A percentile compares a stretch with the other conserved stretches of the same genome.
These are phyloP conservation scores for Tinea pellionella DNA, from an alignment of 2,888 invertebrate species.

Conservation along the genomic window DNA sequence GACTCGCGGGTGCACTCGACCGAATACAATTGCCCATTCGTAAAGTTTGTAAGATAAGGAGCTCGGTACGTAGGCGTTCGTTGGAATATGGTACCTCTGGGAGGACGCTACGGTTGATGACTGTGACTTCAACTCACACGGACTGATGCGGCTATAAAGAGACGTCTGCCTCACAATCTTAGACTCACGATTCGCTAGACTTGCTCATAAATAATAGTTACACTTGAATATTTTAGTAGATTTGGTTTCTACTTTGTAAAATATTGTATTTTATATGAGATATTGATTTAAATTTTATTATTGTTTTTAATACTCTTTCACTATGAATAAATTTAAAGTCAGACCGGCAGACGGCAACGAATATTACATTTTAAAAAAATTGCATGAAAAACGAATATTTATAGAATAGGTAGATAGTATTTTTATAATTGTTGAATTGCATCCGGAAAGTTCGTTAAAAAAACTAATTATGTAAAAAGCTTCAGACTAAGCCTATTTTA, in stretches of 20 bases:
- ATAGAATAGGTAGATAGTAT: too few species aligned
- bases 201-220: neutral
- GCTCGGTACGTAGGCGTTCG: conserved; percentile 10
- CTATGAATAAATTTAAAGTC: too few species aligned
- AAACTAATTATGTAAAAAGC: neutral
- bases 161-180: conserved; percentile 1
- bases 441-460: too few species aligned
- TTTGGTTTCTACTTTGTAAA: neutral
- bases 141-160: conserved; percentile 4
- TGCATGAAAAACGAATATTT: too few species aligned
- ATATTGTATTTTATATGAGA: neutral
- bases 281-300: neutral
- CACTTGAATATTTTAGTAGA: neutral
- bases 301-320: too few species aligned
- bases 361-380: too few species aligned
- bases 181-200: neutral
- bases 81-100: conserved; percentile 13
- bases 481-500: neutral
- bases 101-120: neutral
- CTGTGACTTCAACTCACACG: neutral
- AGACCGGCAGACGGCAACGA: too few species aligned
- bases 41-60: conserved; percentile 28
- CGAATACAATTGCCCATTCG: conserved; percentile 38
- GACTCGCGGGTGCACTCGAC: conserved; percentile 40
- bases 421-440: too few species aligned